Evolutionary conservation across 2,113 vertebrate genomes (phyloP).

Genomic region (Eonycteris spelaea): DNA sequence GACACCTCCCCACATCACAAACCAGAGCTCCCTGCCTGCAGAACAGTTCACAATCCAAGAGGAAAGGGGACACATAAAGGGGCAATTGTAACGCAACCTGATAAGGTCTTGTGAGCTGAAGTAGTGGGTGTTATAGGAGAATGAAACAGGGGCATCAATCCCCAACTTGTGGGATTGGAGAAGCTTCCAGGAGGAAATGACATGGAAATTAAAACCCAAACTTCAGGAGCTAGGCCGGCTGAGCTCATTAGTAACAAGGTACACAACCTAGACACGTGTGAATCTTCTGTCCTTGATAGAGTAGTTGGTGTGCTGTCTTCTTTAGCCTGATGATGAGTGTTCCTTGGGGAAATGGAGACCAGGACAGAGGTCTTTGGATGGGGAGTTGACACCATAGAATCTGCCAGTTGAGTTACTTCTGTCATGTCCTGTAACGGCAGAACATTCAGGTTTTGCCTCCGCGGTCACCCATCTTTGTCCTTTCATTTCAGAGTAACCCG

Average conservation of each 20-base stretch:
- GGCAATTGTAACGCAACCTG: not conserved
- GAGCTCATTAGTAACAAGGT: not conserved
- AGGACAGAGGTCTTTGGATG: not conserved
- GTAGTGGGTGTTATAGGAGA: not conserved
- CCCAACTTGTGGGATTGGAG: not conserved
- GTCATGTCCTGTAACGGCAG: not conserved
- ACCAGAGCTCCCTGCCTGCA: not conserved
- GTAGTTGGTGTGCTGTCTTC: not conserved
- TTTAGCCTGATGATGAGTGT: not conserved
- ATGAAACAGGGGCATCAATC: not conserved
- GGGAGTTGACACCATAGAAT: not conserved
- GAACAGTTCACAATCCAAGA: not conserved
- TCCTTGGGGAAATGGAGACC: not conserved
- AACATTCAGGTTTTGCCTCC: not conserved
- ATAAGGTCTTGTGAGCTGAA: not conserved
- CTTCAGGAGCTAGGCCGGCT: not conserved
- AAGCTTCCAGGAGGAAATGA: not conserved
- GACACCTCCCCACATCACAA: not conserved
- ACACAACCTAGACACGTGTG: not conserved
- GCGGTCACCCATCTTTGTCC: not conserved
- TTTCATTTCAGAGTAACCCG: not conserved
- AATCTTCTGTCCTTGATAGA: not conserved
- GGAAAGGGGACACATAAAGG: not conserved
- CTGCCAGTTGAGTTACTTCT: not conserved
- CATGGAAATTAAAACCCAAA: not conserved